These are phyloP conservation scores for Coracopsis vasa DNA, from an alignment of 2,113 vertebrate species.

Conservation along the genomic window DNA sequence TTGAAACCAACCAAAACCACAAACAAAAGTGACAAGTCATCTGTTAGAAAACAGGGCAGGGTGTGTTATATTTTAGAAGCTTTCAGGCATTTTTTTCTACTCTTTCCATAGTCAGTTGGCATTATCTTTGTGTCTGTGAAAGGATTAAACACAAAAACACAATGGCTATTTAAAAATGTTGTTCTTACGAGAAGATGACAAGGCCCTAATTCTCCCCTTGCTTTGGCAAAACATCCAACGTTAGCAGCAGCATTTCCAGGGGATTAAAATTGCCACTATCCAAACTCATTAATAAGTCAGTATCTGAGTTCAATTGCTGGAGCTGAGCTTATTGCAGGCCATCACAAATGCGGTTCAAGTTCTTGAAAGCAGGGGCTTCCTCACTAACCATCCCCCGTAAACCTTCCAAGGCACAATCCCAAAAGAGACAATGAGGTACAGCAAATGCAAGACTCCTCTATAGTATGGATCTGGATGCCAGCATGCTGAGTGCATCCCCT, in stretches of 20 bases:
- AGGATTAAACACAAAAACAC: background rate
- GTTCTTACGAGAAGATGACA: background rate
- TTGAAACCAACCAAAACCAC: background rate
- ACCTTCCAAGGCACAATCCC: background rate
- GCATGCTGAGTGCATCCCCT: accelerated
- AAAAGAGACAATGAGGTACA: background rate
- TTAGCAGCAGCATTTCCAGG: background rate
- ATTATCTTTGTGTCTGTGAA: background rate
- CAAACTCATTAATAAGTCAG: background rate
- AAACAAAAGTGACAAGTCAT: background rate
- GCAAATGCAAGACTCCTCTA: background rate
- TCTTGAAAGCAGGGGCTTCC: background rate
- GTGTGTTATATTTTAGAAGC: background rate
- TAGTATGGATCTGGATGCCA: accelerated
- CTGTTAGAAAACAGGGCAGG: background rate
- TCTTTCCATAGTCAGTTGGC: background rate
- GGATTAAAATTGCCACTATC: background rate
- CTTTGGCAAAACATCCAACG: background rate
- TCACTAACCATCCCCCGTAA: background rate
- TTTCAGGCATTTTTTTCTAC: background rate
- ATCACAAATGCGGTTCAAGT: background rate
- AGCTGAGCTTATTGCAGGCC: background rate
- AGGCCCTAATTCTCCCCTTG: background rate
- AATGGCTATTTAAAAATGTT: background rate
- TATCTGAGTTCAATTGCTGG: background rate